phyloP scores from a whole-genome alignment of 2,888 invertebrate genomes.

The Camponotus fellah region DNA sequence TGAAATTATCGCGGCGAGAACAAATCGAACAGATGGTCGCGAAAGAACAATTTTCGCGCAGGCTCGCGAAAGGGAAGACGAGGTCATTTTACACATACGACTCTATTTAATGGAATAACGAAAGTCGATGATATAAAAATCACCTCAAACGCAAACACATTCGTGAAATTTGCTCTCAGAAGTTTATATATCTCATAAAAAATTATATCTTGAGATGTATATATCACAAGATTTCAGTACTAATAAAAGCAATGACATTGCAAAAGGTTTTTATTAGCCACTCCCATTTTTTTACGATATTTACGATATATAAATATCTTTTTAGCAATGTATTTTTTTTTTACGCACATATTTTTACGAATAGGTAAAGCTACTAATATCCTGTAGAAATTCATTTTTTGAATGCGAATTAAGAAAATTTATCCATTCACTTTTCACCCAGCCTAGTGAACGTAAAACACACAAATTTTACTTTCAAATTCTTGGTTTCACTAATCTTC shows the following conservation, averaged over 20 bases:
- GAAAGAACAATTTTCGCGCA: slow-evolving; percentile 49
- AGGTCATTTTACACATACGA: too few species aligned
- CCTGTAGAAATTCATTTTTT: slow-evolving; percentile 23
- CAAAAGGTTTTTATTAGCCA: not conserved
- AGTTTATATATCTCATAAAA: not conserved
- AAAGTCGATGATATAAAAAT: not conserved
- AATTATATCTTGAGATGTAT: not conserved
- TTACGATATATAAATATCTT: slow-evolving; percentile 1
- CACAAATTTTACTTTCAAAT: slow-evolving; percentile 31
- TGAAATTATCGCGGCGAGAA: slow-evolving; percentile 57
- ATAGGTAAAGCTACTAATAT: not conserved
- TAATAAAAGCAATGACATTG: not conserved
- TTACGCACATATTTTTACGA: not conserved
- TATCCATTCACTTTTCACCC: not conserved
- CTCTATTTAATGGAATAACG: not conserved
- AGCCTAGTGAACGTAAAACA: not conserved
- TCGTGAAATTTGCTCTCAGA: not conserved
- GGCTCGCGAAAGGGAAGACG: slow-evolving; percentile 8
- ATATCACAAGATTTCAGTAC: not conserved
- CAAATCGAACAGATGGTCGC: slow-evolving; percentile 49
- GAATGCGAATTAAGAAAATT: slow-evolving; percentile 7
- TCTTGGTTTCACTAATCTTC: slow-evolving; percentile 13
- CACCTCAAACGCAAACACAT: not conserved
- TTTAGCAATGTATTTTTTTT: not conserved
- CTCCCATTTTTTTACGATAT: not conserved